phyloP scores from a whole-genome alignment of 2,888 invertebrate species.

The Pomacea canaliculata region DNA sequence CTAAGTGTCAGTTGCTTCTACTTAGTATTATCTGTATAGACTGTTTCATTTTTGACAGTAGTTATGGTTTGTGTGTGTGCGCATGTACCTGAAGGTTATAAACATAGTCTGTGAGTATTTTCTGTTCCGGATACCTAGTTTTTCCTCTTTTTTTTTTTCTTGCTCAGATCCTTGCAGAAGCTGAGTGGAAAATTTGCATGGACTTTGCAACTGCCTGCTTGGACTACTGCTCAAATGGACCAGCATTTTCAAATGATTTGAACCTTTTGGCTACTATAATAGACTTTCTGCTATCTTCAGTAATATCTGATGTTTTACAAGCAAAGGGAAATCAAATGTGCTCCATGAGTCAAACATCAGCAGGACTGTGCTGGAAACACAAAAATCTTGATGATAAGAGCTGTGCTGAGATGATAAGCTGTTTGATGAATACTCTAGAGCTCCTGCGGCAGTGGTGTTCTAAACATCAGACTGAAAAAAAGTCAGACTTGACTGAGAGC shows the following conservation, averaged over 20 bases:
- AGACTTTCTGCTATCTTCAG: slow-evolving; percentile 7
- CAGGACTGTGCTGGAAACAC: neutral
- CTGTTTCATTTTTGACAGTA: no score
- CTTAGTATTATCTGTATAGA: no score
- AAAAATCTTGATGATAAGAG: neutral
- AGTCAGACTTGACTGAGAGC: no score
- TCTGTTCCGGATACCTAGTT: neutral
- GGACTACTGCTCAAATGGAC: neutral
- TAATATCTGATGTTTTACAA: neutral
- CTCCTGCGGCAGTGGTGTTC: no score
- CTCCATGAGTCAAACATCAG: no score
- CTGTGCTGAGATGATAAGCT: no score
- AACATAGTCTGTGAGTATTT: neutral
- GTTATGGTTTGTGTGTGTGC: neutral
- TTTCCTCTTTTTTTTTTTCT: neutral
- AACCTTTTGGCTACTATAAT: slow-evolving; percentile 5
- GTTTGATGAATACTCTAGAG: no score
- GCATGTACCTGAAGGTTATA: neutral
- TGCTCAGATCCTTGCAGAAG: slow-evolving; percentile 6
- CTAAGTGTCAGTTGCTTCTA: no score
- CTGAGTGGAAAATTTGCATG: neutral
- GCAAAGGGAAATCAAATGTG: neutral
- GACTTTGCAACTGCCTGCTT: neutral
- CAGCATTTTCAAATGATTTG: slow-evolving; percentile 10
- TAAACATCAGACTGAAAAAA: no score